phyloP scores from a whole-genome alignment of 2,888 invertebrate genomes.

The Tromatobia lineatoria region DNA sequence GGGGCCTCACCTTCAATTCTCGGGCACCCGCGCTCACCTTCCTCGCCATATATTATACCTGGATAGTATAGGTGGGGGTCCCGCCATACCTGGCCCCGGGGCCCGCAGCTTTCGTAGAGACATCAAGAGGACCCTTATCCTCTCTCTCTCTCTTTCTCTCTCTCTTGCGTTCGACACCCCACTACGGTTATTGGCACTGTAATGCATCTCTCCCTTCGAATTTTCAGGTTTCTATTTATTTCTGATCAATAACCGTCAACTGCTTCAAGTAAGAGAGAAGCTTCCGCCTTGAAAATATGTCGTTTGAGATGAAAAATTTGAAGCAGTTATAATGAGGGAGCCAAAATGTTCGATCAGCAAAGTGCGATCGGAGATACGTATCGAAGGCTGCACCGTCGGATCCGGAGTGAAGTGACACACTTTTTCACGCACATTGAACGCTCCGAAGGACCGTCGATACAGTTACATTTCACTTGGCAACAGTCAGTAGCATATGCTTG shows the following conservation, averaged over 20 bases:
- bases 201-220: background rate
- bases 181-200: slow-evolving; percentile 24
- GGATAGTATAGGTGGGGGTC: slow-evolving; percentile 63
- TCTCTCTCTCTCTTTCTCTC: no score
- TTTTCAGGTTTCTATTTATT: slow-evolving; percentile 12
- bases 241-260: background rate
- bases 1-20: slow-evolving; percentile 71
- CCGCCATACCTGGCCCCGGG: slow-evolving; percentile 67
- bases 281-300: background rate
- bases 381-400: slow-evolving; percentile 5
- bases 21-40: slow-evolving; percentile 67
- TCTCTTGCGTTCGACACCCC: slow-evolving; percentile 53
- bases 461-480: slow-evolving; percentile 57
- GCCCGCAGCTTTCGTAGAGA: slow-evolving; percentile 54
- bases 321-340: background rate
- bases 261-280: background rate
- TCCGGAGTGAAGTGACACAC: slow-evolving; percentile 54
- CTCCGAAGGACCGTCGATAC: slow-evolving; percentile 29
- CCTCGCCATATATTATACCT: slow-evolving; percentile 71
- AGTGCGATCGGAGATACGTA: slow-evolving; percentile 8
- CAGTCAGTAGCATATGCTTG: background rate
- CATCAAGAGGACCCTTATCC: slow-evolving; percentile 39
- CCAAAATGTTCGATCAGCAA: slow-evolving; percentile 8
- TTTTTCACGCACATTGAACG: slow-evolving; percentile 46
- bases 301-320: background rate